Evolutionary conservation across 2,888 invertebrate species (phyloP).

Genomic region (Trissoscelio sp.): DNA sequence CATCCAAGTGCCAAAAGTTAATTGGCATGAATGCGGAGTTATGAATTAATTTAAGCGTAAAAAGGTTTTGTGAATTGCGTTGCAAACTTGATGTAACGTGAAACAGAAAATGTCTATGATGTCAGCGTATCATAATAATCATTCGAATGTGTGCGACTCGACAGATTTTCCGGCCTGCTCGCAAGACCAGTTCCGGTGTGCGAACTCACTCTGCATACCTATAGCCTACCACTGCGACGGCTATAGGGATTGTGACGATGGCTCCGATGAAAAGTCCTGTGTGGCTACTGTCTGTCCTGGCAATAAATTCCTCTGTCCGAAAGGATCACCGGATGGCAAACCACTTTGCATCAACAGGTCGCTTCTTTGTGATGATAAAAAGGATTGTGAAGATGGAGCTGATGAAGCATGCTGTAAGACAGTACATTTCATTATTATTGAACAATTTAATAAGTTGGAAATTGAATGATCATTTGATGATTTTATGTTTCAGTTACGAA

Average conservation of each 20-base stretch:
- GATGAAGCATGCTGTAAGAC: constrained; percentile 97
- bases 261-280: constrained; percentile 95
- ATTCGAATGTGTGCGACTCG: constrained; percentile 56
- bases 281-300: constrained; percentile 94
- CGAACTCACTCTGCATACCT: constrained; percentile 96
- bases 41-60: too few species aligned
- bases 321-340: constrained; percentile 88
- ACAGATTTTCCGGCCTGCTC: constrained; percentile 95
- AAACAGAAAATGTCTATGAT: background rate
- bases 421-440: background rate
- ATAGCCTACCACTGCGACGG: constrained; percentile 93
- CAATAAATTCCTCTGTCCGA: constrained; percentile 95
- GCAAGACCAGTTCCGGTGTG: constrained; percentile 95
- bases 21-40: constrained; percentile 11
- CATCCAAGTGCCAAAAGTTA: constrained; percentile 22
- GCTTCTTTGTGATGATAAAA: constrained; percentile 95
- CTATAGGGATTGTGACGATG: constrained; percentile 95
- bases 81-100: background rate
- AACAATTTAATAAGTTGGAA: background rate
- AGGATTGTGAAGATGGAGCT: constrained; percentile 95
- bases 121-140: constrained; percentile 5
- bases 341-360: constrained; percentile 95
- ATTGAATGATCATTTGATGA: background rate
- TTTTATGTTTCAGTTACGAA: constrained; percentile 87
- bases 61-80: background rate